phyloP scores from a whole-genome alignment of 2,888 invertebrate genomes.

The Lithophane leautieri region DNA sequence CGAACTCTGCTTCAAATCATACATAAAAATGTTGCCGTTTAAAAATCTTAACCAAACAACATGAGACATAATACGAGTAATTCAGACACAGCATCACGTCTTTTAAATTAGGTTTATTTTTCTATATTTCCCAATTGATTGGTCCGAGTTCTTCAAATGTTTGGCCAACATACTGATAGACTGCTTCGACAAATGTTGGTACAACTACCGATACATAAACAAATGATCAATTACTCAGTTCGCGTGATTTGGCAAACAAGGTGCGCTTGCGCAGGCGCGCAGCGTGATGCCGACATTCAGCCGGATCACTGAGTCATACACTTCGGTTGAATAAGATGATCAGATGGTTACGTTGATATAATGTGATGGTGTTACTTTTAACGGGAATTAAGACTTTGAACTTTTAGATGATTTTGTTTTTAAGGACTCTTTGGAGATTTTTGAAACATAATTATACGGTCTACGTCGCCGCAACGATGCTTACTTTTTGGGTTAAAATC shows the following conservation, averaged over 20 bases:
- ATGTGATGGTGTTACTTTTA: constrained; percentile 14
- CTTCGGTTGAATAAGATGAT: constrained; percentile 49
- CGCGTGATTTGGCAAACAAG: constrained; percentile 73
- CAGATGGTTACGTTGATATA: constrained; percentile 33
- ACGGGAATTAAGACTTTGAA: constrained; percentile 11
- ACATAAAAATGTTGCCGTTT: background rate
- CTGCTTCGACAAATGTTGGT: constrained; percentile 53
- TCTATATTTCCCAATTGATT: constrained; percentile 19
- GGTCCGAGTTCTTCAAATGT: constrained; percentile 30
- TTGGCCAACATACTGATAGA: constrained; percentile 29
- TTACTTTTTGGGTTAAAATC: background rate
- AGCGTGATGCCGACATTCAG: constrained; percentile 50
- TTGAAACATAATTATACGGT: too few species aligned
- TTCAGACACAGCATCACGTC: background rate
- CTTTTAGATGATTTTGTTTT: background rate
- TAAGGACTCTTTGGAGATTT: background rate
- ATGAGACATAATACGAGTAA: background rate
- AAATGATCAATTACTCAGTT: constrained; percentile 70
- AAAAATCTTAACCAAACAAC: background rate
- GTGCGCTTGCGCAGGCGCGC: constrained; percentile 55
- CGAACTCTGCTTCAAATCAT: background rate
- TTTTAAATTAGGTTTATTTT: constrained; percentile 7
- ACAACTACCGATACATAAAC: constrained; percentile 60
- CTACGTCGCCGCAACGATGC: background rate
- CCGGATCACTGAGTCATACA: constrained; percentile 57